A percentile compares a stretch with the other conserved stretches of the same genome.
phyloP scores from a whole-genome alignment of 2,113 vertebrate genomes.

The Ptilorrhoa leucosticta region DNA sequence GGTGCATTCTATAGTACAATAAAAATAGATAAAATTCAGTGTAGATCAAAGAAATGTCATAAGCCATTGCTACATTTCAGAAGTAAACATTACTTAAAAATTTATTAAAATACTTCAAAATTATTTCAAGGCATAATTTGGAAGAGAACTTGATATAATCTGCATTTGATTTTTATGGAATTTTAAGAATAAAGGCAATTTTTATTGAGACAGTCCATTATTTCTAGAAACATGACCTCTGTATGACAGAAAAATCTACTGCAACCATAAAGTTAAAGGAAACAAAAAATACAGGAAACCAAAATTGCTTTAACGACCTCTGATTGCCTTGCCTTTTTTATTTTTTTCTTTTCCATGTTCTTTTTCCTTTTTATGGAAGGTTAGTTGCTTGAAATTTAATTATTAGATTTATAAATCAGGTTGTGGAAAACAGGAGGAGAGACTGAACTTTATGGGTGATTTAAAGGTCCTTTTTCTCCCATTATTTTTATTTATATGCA shows the following conservation, averaged over 20 bases:
- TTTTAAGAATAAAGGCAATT: background rate
- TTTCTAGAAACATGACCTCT: background rate
- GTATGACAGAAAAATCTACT: background rate
- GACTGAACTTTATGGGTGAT: background rate
- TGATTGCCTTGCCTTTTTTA: background rate
- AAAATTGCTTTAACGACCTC: background rate
- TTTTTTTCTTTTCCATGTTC: background rate
- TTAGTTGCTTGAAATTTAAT: background rate
- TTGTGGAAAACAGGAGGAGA: background rate
- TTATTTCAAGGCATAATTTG: conserved; percentile 50
- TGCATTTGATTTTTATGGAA: background rate
- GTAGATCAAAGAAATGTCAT: conserved; percentile 56
- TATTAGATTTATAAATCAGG: background rate
- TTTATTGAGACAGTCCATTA: background rate
- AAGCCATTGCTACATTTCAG: background rate
- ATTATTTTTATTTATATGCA: background rate
- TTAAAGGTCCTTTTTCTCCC: background rate
- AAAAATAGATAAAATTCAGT: conserved; percentile 47
- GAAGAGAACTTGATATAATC: background rate
- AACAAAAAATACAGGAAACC: background rate
- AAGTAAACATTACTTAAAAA: conserved; percentile 61
- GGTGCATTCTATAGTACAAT: conserved; percentile 25
- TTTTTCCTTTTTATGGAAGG: background rate
- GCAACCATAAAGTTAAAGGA: background rate
- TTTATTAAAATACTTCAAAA: conserved; percentile 52